These are phyloP conservation scores for Sapajus apella DNA, from an alignment of 2,113 vertebrate species.

Conservation along the genomic window DNA sequence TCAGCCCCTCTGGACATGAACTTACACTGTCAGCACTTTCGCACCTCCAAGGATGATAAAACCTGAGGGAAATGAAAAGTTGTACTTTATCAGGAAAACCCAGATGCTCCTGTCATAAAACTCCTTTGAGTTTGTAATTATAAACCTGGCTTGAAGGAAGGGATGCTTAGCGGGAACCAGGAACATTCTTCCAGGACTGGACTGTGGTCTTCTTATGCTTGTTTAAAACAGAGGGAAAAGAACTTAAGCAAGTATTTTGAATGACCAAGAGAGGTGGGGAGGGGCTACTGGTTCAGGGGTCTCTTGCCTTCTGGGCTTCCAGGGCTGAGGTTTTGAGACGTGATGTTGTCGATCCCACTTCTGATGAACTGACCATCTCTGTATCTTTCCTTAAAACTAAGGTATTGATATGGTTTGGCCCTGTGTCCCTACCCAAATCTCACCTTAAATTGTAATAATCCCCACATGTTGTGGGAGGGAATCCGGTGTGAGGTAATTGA, in stretches of 20 bases:
- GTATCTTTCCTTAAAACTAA: neutral
- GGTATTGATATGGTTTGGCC: no score
- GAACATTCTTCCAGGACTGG: neutral
- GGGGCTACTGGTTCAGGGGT: no score
- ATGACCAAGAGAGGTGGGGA: neutral
- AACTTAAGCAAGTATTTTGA: neutral
- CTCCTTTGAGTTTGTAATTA: slow-evolving; percentile 32
- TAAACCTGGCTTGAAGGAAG: neutral
- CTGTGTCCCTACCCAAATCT: no score
- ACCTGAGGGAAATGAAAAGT: slow-evolving; percentile 52
- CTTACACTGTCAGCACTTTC: slow-evolving; percentile 31
- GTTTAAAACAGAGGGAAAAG: neutral
- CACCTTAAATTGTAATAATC: no score
- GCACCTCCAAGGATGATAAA: slow-evolving; percentile 8
- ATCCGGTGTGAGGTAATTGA: no score
- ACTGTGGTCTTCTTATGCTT: neutral
- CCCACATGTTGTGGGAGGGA: no score
- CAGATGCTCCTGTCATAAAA: neutral
- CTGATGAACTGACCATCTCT: neutral
- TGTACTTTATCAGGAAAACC: slow-evolving; percentile 58
- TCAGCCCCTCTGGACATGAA: neutral
- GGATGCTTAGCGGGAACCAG: neutral
- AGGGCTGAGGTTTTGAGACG: neutral
- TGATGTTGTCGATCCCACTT: neutral
- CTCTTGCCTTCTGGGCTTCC: neutral